Conservation (phyloP, 2,888 invertebrate genomes). For the Ormia ochracea region DNA sequence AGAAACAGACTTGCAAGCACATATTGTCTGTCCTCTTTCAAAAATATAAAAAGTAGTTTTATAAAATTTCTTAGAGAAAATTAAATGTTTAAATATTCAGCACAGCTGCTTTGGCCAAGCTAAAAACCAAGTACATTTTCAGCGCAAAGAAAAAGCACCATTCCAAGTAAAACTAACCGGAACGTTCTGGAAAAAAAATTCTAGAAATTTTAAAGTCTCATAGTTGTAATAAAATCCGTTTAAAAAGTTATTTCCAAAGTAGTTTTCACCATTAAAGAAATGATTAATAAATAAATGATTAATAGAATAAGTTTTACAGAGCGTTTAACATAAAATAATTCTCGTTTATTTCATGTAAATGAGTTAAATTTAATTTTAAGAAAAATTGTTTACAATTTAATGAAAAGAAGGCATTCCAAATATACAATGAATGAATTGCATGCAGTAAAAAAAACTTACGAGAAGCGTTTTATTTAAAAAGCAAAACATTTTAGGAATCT, state of each 20-base stretch:
- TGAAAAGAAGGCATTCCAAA: slow-evolving; percentile 33
- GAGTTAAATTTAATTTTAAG: slow-evolving; percentile 32
- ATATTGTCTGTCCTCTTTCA: too few relatives aligned
- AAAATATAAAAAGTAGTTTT: background rate
- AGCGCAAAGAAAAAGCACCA: background rate
- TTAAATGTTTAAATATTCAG: background rate
- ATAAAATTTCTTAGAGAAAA: background rate
- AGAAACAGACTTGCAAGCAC: too few relatives aligned
- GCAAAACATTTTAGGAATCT: too few relatives aligned
- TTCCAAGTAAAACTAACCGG: background rate
- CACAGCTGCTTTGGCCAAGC: background rate
- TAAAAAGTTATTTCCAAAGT: background rate
- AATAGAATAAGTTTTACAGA: slow-evolving; percentile 38
- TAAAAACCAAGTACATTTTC: background rate
- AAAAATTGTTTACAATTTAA: slow-evolving; percentile 16
- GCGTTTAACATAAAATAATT: slow-evolving; percentile 37
- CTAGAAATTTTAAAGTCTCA: background rate
- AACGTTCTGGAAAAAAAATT: slow-evolving; percentile 27
- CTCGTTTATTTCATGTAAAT: slow-evolving; percentile 40
- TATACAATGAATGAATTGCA: background rate
- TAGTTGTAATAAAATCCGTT: slow-evolving; percentile 11
- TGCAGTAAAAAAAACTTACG: background rate
- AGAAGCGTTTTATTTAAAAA: slow-evolving; percentile 10
- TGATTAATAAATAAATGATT: background rate
- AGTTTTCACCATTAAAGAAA: slow-evolving; percentile 4